Conservation (phyloP, 2,888 invertebrate genomes). For the Lasioglossum zephyrum region DNA sequence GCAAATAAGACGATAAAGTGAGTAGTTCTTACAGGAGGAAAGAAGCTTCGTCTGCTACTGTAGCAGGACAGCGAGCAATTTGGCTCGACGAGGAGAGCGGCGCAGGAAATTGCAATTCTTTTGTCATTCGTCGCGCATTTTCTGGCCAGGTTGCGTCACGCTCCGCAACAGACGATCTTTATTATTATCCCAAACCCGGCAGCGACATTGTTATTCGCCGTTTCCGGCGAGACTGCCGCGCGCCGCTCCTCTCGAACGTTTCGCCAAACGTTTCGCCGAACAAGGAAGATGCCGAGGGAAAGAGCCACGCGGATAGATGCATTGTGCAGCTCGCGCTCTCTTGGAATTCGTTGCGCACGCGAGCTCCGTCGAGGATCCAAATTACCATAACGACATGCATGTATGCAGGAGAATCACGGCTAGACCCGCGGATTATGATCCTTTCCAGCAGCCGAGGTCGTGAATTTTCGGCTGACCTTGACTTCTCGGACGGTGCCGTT, state of each 20-base stretch:
- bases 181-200: conserved; percentile 29
- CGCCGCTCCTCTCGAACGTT: background rate
- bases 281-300: conserved; percentile 39
- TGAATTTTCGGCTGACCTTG: conserved; percentile 69
- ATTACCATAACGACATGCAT: conserved; percentile 80
- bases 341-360: conserved; percentile 57
- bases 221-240: background rate
- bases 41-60: background rate
- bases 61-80: background rate
- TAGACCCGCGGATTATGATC: conserved; percentile 50
- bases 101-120: conserved; percentile 11
- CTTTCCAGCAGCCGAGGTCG: conserved; percentile 57
- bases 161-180: conserved; percentile 11
- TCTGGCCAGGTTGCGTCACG: background rate
- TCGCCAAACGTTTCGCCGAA: conserved; percentile 11
- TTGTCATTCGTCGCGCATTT: conserved; percentile 15
- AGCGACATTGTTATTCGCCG: conserved; percentile 32
- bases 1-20: background rate
- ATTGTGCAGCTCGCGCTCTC: conserved; percentile 11
- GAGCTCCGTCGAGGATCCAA: conserved; percentile 60
- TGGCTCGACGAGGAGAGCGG: background rate
- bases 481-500: background rate
- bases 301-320: conserved; percentile 24
- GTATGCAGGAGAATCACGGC: conserved; percentile 71
- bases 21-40: background rate